Evolutionary conservation across 2,888 invertebrate genomes (phyloP).

Genomic region (Byasa hedistus): DNA sequence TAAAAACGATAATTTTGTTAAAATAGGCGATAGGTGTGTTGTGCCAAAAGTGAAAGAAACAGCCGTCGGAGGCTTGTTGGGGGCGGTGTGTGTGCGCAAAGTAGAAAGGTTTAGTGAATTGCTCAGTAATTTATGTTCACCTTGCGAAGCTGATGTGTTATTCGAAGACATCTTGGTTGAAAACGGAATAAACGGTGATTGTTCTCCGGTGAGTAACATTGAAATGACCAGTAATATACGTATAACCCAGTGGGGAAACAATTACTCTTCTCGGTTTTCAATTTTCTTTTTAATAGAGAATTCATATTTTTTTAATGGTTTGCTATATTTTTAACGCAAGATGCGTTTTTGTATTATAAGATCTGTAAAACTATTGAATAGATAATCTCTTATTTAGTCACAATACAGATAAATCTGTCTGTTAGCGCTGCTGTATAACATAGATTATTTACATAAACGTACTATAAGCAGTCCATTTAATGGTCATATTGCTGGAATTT

Average conservation of each 20-base stretch:
- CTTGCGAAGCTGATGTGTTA: conserved; percentile 69
- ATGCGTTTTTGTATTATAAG: too few relatives aligned
- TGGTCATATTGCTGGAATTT: too few relatives aligned
- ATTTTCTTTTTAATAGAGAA: too few relatives aligned
- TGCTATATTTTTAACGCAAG: too few relatives aligned
- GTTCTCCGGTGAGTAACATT: conserved; percentile 52
- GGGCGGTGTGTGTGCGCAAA: conserved; percentile 75
- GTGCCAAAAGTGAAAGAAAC: conserved; percentile 63
- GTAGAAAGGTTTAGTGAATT: conserved; percentile 77
- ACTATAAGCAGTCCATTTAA: too few relatives aligned
- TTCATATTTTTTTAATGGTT: too few relatives aligned
- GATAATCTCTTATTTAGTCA: too few relatives aligned
- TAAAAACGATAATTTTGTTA: conserved; percentile 45
- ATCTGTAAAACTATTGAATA: too few relatives aligned
- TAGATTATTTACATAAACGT: too few relatives aligned
- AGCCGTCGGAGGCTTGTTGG: conserved; percentile 62
- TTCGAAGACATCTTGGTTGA: conserved; percentile 73
- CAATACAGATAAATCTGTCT: too few relatives aligned
- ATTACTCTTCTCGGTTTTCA: too few relatives aligned
- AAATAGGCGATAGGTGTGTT: conserved; percentile 61
- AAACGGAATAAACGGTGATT: conserved; percentile 62
- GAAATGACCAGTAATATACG: not conserved
- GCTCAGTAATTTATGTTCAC: conserved; percentile 75
- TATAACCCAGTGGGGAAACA: not conserved
- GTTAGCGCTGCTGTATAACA: too few relatives aligned